Evolutionary conservation across 2,888 invertebrate genomes (phyloP).

Genomic region (Hirudinaria manillensis): DNA sequence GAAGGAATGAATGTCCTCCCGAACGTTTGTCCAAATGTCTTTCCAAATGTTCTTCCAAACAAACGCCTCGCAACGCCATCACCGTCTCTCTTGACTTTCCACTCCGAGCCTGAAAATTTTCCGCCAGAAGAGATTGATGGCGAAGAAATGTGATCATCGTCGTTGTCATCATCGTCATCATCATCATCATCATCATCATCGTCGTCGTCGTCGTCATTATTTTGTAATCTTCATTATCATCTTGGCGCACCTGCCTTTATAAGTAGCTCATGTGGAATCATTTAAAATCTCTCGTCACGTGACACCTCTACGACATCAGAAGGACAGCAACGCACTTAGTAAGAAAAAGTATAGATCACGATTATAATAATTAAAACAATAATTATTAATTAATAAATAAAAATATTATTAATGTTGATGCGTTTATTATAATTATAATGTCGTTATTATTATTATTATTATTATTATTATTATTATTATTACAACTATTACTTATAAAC

Average conservation of each 20-base stretch:
- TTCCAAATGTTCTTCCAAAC: background rate
- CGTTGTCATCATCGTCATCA: background rate
- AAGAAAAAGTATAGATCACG: too few species aligned
- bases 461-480: background rate
- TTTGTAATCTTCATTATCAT: background rate
- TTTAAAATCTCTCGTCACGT: too few species aligned
- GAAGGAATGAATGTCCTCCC: background rate
- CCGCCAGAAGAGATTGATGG: background rate
- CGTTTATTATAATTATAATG: too few species aligned
- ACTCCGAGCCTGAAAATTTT: background rate
- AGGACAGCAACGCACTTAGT: too few species aligned
- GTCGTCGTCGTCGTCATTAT: background rate
- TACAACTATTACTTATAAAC: background rate
- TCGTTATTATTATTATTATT: too few species aligned
- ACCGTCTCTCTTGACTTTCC: background rate
- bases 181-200: slow-evolving; percentile 13
- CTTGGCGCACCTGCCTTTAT: background rate
- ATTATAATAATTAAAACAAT: too few species aligned
- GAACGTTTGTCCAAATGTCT: background rate
- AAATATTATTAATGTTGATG: background rate
- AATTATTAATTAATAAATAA: background rate
- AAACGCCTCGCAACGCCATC: background rate
- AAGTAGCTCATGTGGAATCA: too few species aligned
- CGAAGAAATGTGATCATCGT: background rate
- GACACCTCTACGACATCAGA: too few species aligned